Base-by-base conservation (phyloP, 2,113 vertebrate species). In the Daphoenositta chrysoptera region DNA sequence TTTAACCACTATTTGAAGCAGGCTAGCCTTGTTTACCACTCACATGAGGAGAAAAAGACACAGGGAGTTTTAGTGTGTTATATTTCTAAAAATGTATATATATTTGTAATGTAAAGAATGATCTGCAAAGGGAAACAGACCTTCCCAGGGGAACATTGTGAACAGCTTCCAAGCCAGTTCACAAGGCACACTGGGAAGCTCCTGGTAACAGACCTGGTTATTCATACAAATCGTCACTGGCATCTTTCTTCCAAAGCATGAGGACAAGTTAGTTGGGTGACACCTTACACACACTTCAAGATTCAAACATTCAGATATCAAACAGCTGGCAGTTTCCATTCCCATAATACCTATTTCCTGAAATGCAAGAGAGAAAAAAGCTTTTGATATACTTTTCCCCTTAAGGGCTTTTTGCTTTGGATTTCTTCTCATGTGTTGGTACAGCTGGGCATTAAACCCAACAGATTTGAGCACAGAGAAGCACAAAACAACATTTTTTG, bases 291-390 rank as follows among this genome's bases (percentile, higher is more conserved):
- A 56, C 48, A 56, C 53, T 28, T 68, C 57, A 60, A 58, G 37
- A 77, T 75, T 39, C 63, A 42, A 89, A 24, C 51, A 78, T 70
- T 50, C 24, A 39, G 21, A 8, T 90, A 72, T 63, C 61, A 95
- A 93, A 90, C 30, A 90, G 83, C 63, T 61, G 66, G 35, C 93
- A 93, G 78, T 79, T 89, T 93, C 71, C 54, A 44, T 80, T 91
- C 35, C 42, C 15, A 24, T 37, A 70, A 61, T 76, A 69, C 65
- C 63, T 91, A 58, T 86, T 89, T 77, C 58, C 28, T 71, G 35
- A 78, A 44, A 82, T 37, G 56, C 4, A 73, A 93, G 12, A 80
- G 6, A 79, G 61, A 69, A 85, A 70, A 91, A 84, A 53, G 4
- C 3, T 96, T 93, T 86, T 85, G 60, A 88, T 42, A 40, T 72